phyloP scores from a whole-genome alignment of 2,888 invertebrate genomes.

The Diloba caeruleocephala region DNA sequence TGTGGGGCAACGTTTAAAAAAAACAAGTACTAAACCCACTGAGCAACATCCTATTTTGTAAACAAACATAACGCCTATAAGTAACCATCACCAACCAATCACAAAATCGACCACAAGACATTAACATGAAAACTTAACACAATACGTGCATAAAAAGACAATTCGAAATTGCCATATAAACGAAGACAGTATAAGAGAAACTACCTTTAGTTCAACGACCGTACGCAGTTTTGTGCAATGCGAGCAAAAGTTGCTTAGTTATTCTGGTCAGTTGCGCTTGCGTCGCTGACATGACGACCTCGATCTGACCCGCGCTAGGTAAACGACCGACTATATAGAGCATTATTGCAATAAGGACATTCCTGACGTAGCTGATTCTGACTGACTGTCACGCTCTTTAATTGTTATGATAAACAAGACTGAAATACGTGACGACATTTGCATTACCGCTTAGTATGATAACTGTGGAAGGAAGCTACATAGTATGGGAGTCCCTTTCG shows the following conservation, averaged over 20 bases:
- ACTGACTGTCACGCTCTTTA: slow-evolving; percentile 26
- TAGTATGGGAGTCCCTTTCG: background rate
- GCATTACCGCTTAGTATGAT: background rate
- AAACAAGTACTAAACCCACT: no score
- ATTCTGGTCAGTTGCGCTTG: slow-evolving; percentile 70
- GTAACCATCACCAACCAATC: no score
- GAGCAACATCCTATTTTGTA: no score
- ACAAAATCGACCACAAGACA: no score
- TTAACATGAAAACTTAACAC: slow-evolving; percentile 4
- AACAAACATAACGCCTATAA: no score
- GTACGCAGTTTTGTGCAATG: slow-evolving; percentile 73
- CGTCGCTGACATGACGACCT: slow-evolving; percentile 69
- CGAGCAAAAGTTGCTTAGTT: slow-evolving; percentile 72
- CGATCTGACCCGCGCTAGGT: slow-evolving; percentile 71
- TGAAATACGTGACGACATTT: background rate
- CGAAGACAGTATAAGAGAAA: slow-evolving; percentile 52
- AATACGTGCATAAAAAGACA: slow-evolving; percentile 29
- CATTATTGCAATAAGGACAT: slow-evolving; percentile 57
- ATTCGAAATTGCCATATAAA: slow-evolving; percentile 31
- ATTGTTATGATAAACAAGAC: slow-evolving; percentile 16
- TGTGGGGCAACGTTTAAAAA: no score
- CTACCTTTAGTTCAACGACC: slow-evolving; percentile 65
- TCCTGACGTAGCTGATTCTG: slow-evolving; percentile 36
- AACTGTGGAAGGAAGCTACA: background rate
- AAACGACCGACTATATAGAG: slow-evolving; percentile 67